Conservation (phyloP, 2,888 invertebrate species). For the Patella ulyssiponensis region DNA sequence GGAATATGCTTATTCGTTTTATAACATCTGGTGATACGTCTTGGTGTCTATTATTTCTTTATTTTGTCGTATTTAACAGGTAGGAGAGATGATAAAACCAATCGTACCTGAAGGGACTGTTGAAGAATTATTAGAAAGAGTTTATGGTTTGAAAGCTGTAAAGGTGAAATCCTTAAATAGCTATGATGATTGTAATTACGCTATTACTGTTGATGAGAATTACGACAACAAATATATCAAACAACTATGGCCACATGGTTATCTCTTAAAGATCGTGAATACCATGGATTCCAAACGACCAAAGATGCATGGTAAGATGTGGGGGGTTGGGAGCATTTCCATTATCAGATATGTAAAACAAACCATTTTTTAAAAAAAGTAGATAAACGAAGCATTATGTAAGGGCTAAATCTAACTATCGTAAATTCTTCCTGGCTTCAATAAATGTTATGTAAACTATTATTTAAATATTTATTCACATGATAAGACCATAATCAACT, state of each 20-base stretch:
- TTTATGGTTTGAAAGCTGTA: conserved; percentile 78
- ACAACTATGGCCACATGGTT: conserved; percentile 61
- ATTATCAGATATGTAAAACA: no score
- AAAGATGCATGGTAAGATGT: conserved; percentile 53
- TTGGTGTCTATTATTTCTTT: no score
- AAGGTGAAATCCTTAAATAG: conserved; percentile 79
- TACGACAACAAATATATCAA: conserved; percentile 52
- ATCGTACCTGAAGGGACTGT: conserved; percentile 28
- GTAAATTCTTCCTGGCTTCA: no score
- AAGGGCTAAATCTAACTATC: no score
- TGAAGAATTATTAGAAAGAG: conserved; percentile 19
- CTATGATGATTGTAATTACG: conserved; percentile 86
- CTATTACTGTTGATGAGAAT: conserved; percentile 77
- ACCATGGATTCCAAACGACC: conserved; percentile 82
- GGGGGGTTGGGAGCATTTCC: background rate
- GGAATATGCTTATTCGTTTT: no score
- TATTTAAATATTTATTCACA: no score
- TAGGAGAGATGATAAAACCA: conserved; percentile 35
- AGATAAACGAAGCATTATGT: no score
- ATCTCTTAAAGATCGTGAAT: conserved; percentile 87
- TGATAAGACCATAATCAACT: no score
- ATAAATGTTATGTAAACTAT: no score
- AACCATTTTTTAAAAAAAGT: no score
- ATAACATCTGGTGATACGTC: no score
- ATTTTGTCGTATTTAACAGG: background rate